Evolutionary conservation across 2,888 invertebrate species (phyloP).

Genomic region (Ormyrus pomaceus): DNA sequence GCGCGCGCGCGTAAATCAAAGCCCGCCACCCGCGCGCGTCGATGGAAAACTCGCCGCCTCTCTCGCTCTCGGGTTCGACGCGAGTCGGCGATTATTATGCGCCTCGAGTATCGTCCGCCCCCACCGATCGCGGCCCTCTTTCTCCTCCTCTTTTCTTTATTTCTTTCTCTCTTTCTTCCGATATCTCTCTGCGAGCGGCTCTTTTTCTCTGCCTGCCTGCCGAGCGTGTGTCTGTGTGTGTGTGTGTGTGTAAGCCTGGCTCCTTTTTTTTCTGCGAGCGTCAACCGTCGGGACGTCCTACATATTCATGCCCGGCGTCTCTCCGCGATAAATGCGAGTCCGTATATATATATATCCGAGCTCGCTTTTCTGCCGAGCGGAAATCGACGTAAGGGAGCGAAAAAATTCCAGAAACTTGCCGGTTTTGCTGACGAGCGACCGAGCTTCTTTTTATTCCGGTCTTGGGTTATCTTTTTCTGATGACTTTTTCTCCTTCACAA

Average conservation of each 20-base stretch:
- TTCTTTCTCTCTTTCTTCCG: conserved; percentile 10
- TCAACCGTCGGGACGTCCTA: conserved; percentile 65
- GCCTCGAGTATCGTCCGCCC: conserved; percentile 59
- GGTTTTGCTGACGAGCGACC: background rate
- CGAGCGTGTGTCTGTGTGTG: too few relatives aligned
- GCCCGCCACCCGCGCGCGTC: conserved; percentile 49
- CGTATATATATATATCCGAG: too few relatives aligned
- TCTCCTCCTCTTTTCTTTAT: background rate
- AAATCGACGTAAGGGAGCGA: background rate
- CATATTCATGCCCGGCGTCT: conserved; percentile 72
- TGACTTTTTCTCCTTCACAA: too few relatives aligned
- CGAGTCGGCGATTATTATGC: conserved; percentile 71
- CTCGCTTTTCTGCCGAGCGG: background rate
- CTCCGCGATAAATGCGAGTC: conserved; percentile 48
- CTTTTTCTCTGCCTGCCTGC: background rate
- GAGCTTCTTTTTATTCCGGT: background rate
- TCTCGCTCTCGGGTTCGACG: conserved; percentile 61
- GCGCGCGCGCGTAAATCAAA: conserved; percentile 52
- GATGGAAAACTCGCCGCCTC: conserved; percentile 43
- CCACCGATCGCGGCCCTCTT: conserved; percentile 46
- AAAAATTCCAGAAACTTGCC: background rate
- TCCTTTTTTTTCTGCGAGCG: conserved; percentile 13
- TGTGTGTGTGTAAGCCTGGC: background rate
- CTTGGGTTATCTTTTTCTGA: too few relatives aligned
- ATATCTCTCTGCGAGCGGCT: background rate